These are phyloP conservation scores for Cylindroiulus punctatus DNA, from an alignment of 2,888 invertebrate species.

Conservation along the genomic window DNA sequence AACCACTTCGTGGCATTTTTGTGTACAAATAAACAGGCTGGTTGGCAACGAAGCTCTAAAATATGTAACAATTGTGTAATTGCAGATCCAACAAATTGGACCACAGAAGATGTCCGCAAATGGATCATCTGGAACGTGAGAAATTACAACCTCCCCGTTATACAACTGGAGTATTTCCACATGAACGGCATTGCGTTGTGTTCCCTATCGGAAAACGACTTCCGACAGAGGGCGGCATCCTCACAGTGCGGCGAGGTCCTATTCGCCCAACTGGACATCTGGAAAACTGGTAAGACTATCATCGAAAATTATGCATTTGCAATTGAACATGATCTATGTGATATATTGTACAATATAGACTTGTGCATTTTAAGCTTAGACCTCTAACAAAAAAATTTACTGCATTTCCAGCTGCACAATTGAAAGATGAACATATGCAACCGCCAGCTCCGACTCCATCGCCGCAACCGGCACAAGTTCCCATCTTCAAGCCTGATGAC, in stretches of 20 bases:
- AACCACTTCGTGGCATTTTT: too few relatives aligned
- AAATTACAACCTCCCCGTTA: slow-evolving; percentile 80
- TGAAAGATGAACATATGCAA: not conserved
- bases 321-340: too few relatives aligned
- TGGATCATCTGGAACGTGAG: slow-evolving; percentile 90
- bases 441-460: not conserved
- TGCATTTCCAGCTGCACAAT: slow-evolving; percentile 15
- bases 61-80: too few relatives aligned
- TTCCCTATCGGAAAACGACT: slow-evolving; percentile 84
- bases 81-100: slow-evolving; percentile 90
- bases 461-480: slow-evolving; percentile 17
- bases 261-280: slow-evolving; percentile 88
- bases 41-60: too few relatives aligned
- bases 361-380: too few relatives aligned
- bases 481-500: slow-evolving; percentile 60
- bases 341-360: too few relatives aligned
- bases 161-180: slow-evolving; percentile 75
- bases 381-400: too few relatives aligned
- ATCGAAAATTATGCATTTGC: too few relatives aligned
- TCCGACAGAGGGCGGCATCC: slow-evolving; percentile 77
- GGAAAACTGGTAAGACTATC: slow-evolving; percentile 72
- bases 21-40: too few relatives aligned
- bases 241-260: slow-evolving; percentile 86
- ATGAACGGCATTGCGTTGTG: slow-evolving; percentile 82
- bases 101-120: slow-evolving; percentile 81